Conservation (phyloP, 1,140 invertebrate species). For the Caenorhabditis latens region DNA sequence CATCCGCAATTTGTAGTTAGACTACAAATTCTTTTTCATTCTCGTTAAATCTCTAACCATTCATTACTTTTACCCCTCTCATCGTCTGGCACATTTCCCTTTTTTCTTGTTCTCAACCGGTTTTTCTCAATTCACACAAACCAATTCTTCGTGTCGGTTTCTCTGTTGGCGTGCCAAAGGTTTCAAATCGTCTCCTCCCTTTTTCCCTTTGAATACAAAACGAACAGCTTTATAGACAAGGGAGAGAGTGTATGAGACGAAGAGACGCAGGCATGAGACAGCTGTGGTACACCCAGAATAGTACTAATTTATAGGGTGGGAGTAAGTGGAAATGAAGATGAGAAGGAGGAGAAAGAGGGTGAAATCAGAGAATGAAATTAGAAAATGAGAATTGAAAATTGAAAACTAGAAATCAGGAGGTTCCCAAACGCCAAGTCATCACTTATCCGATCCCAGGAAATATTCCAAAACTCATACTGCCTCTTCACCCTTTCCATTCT, state of each 20-base stretch:
- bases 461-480: too few species aligned
- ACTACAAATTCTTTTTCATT: too few species aligned
- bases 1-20: too few species aligned
- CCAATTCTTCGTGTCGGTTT: slow-evolving; percentile 1
- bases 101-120: slow-evolving; percentile 26
- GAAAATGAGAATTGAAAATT: not conserved
- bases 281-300: slow-evolving; percentile 15
- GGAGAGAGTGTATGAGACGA: slow-evolving; percentile 28
- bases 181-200: slow-evolving; percentile 33
- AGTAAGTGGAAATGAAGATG: not conserved
- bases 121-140: not conserved
- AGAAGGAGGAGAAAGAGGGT: not conserved
- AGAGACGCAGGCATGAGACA: slow-evolving; percentile 19
- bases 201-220: slow-evolving; percentile 33
- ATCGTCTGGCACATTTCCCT: slow-evolving; percentile 26
- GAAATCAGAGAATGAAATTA: not conserved
- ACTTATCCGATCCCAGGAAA: too few species aligned
- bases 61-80: slow-evolving; percentile 1
- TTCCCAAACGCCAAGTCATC: too few species aligned
- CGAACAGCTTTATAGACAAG: slow-evolving; percentile 17
- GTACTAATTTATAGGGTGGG: slow-evolving; percentile 39
- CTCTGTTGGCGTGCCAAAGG: slow-evolving; percentile 38
- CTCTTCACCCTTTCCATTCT: too few species aligned
- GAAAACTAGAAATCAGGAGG: too few species aligned
- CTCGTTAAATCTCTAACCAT: not conserved